Evolutionary conservation across 1,140 invertebrate species (phyloP).

Genomic region (Sitobion miscanthi): DNA sequence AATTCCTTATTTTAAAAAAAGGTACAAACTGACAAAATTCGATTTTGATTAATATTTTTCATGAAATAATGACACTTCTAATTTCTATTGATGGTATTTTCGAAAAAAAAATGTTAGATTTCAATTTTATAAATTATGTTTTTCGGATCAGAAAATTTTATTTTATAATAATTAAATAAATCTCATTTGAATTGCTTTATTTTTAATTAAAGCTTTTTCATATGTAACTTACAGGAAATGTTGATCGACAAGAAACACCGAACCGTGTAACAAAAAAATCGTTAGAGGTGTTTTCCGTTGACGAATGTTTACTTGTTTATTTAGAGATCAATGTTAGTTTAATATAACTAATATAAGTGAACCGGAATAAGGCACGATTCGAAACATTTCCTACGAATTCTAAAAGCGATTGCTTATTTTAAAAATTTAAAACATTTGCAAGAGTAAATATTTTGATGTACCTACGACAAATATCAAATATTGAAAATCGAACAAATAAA

Average conservation of each 20-base stretch:
- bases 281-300: neutral
- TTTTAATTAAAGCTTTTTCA: neutral
- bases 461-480: too few relatives aligned
- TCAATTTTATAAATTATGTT: neutral
- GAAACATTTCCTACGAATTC: neutral
- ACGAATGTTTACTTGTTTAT: neutral
- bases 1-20: neutral
- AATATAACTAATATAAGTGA: neutral
- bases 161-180: neutral
- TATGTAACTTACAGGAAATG: neutral
- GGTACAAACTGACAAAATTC: neutral
- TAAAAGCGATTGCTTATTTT: neutral
- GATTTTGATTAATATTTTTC: neutral
- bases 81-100: neutral
- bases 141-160: neutral
- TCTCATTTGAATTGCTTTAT: neutral
- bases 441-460: neutral
- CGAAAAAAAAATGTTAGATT: neutral
- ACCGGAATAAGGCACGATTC: neutral
- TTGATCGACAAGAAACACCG: neutral
- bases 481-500: neutral
- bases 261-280: neutral
- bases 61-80: neutral
- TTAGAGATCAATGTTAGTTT: neutral
- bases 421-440: neutral